Conservation (phyloP, 2,113 vertebrate genomes). For the Charina bottae region DNA sequence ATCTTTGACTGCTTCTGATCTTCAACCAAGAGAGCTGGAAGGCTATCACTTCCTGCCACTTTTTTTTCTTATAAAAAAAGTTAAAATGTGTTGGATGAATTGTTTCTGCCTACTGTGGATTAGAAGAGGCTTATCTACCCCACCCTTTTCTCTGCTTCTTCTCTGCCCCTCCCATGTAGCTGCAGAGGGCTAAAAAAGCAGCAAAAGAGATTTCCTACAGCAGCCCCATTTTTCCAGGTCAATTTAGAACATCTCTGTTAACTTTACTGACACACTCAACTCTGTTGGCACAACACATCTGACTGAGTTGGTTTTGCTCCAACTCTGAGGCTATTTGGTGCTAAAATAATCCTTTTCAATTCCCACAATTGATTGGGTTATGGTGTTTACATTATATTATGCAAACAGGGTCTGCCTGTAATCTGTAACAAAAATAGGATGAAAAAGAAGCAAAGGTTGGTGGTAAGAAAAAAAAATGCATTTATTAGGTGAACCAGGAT, state of each 20-base stretch:
- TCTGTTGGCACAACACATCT: background rate
- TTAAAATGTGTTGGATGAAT: background rate
- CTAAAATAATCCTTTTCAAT: background rate
- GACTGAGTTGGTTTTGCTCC: background rate
- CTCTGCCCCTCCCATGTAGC: too few relatives aligned
- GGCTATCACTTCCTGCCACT: background rate
- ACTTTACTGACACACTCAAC: background rate
- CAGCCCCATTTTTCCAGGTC: background rate
- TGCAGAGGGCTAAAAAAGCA: too few relatives aligned
- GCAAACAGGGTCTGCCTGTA: background rate
- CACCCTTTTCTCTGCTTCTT: too few relatives aligned
- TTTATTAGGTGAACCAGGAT: background rate
- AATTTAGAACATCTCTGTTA: background rate
- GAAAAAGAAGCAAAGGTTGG: background rate
- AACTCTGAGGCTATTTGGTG: background rate
- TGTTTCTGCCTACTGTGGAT: background rate
- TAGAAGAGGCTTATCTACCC: background rate
- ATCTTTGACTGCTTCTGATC: background rate
- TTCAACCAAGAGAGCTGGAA: background rate
- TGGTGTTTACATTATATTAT: background rate
- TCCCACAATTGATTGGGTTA: background rate
- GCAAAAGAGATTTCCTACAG: background rate
- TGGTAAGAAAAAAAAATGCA: background rate
- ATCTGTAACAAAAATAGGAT: background rate
- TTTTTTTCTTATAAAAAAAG: background rate